phyloP scores from a whole-genome alignment of 1,140 invertebrate genomes.

The Tyrophagus putrescentiae region DNA sequence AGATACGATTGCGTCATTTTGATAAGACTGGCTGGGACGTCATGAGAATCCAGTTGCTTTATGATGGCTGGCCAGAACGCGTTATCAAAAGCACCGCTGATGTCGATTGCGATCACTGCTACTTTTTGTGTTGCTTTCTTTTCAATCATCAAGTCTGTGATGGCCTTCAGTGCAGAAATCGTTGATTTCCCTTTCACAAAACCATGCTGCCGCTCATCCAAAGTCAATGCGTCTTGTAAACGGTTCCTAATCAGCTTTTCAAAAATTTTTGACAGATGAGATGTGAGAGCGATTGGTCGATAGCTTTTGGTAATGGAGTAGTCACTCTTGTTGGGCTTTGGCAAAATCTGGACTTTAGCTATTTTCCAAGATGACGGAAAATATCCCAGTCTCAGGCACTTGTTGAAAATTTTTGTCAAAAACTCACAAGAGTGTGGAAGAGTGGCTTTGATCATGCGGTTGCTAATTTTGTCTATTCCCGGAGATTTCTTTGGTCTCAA shows the following conservation, averaged over 20 bases:
- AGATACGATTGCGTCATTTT: neutral
- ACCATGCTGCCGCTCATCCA: too few relatives aligned
- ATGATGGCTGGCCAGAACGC: slow-evolving; percentile 1
- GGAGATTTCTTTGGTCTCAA: too few relatives aligned
- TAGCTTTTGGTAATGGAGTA: neutral
- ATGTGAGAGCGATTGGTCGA: neutral
- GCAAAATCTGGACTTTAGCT: neutral
- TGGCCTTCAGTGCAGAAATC: too few relatives aligned
- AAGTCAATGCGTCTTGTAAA: too few relatives aligned
- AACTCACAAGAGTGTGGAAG: too few relatives aligned
- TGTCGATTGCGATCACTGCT: too few relatives aligned
- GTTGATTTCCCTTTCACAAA: too few relatives aligned
- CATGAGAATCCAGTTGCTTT: neutral
- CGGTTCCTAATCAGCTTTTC: slow-evolving; percentile 4
- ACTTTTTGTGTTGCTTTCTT: too few relatives aligned
- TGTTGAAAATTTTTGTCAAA: too few relatives aligned
- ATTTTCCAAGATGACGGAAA: neutral
- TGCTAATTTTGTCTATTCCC: too few relatives aligned
- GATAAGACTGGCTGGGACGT: neutral
- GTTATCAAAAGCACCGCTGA: neutral
- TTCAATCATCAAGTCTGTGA: too few relatives aligned
- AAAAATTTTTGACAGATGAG: neutral
- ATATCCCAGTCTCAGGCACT: neutral
- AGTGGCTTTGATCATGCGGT: too few relatives aligned
- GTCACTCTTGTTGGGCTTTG: neutral